Conservation (phyloP, 2,888 invertebrate species). For the Euplexia lucipara region DNA sequence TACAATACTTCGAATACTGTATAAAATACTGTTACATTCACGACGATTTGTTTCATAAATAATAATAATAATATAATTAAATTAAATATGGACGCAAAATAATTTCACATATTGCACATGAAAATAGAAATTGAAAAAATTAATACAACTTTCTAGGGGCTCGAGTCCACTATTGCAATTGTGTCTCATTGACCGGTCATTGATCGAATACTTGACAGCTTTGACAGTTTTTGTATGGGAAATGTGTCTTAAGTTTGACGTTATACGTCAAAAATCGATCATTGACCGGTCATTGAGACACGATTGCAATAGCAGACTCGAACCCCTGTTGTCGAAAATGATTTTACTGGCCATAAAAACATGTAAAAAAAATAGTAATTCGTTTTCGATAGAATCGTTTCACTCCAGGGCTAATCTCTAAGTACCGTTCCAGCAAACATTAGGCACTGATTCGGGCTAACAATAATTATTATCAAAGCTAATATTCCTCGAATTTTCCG, state of each 20-base stretch:
- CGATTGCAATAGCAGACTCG: too few species aligned
- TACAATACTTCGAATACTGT: conserved; percentile 82
- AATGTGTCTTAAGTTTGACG: too few species aligned
- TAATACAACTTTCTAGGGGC: conserved; percentile 32
- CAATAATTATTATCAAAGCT: conserved; percentile 85
- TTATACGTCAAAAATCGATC: too few species aligned
- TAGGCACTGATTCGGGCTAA: conserved; percentile 89
- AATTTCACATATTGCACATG: conserved; percentile 89
- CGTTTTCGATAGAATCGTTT: conserved; percentile 54
- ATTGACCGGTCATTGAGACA: too few species aligned
- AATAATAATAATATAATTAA: conserved; percentile 70
- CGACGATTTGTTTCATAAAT: conserved; percentile 76
- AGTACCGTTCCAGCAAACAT: conserved; percentile 77
- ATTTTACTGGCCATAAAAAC: conserved; percentile 64
- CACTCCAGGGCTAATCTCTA: conserved; percentile 79
- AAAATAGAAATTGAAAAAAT: conserved; percentile 67
- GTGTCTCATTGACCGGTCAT: too few species aligned
- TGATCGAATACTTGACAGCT: too few species aligned
- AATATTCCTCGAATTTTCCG: conserved; percentile 77
- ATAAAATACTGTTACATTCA: conserved; percentile 87
- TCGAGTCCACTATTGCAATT: too few species aligned
- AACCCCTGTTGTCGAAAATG: conserved; percentile 34
- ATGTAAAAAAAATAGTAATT: conserved; percentile 45
- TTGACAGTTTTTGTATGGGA: too few species aligned
- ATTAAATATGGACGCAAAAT: conserved; percentile 88